Percentiles rank a stretch among this genome's conserved stretches.
Conservation (phyloP, 2,888 invertebrate genomes). For the Vannuccia rotundouncinata region DNA sequence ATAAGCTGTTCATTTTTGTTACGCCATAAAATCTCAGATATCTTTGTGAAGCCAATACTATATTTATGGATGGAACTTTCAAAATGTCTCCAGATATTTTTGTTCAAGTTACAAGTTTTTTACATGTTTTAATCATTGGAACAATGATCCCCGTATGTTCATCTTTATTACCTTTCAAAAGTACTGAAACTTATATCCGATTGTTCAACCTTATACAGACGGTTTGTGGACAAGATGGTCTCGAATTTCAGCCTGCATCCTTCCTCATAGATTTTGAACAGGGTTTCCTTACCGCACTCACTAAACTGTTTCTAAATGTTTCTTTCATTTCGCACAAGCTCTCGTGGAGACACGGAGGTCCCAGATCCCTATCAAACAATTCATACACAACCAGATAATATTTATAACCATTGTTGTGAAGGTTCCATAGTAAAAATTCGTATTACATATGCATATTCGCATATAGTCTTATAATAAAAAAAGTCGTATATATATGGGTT, state of each 20-base stretch:
- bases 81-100: slow-evolving; percentile 18
- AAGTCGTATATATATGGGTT: too few relatives aligned
- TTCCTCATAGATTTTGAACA: background rate
- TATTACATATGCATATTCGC: too few relatives aligned
- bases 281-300: background rate
- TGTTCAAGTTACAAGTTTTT: background rate
- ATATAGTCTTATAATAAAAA: too few relatives aligned
- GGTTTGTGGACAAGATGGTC: background rate
- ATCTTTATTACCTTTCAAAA: slow-evolving; percentile 15
- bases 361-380: too few relatives aligned
- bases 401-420: too few relatives aligned
- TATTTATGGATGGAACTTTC: slow-evolving; percentile 18
- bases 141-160: slow-evolving; percentile 1
- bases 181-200: slow-evolving; percentile 4
- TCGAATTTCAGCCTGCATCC: slow-evolving; percentile 19
- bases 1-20: background rate
- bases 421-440: too few relatives aligned
- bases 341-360: slow-evolving; percentile 19
- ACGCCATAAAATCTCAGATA: slow-evolving; percentile 21
- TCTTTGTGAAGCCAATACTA: slow-evolving; percentile 5
- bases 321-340: slow-evolving; percentile 16
- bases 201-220: slow-evolving; percentile 16
- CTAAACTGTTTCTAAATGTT: slow-evolving; percentile 4
- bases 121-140: slow-evolving; percentile 15
- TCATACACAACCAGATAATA: too few relatives aligned